phyloP scores from a whole-genome alignment of 2,797 vertebrate genomes.

The Lacerta bilineata region DNA sequence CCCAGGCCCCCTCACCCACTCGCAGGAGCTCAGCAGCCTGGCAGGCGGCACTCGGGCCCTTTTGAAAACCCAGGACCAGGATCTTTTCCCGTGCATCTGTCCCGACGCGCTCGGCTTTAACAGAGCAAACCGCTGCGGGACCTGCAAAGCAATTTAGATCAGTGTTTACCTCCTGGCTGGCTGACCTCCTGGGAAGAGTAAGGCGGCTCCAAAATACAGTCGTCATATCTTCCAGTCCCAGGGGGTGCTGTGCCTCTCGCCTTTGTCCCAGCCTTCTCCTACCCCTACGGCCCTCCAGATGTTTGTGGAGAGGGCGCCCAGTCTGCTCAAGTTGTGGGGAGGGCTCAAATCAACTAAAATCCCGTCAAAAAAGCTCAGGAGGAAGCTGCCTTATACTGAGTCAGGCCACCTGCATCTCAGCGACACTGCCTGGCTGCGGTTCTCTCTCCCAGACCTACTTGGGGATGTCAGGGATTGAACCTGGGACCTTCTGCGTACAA shows the following conservation, averaged over 20 bases:
- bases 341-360: too few species aligned
- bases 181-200: not conserved
- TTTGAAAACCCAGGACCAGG: not conserved
- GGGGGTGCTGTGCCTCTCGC: constrained; percentile 8
- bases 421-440: too few species aligned
- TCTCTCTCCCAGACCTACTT: too few species aligned
- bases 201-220: constrained; percentile 23
- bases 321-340: too few species aligned
- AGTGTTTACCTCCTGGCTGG: constrained; percentile 17
- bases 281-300: not conserved
- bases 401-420: too few species aligned
- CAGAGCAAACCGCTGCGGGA: not conserved
- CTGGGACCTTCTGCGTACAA: too few species aligned
- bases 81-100: not conserved
- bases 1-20: too few species aligned
- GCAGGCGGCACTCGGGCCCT: not conserved
- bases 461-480: too few species aligned
- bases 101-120: not conserved
- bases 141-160: constrained; percentile 36
- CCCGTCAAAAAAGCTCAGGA: not conserved
- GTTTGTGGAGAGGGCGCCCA: too few species aligned
- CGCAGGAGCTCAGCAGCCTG: not conserved
- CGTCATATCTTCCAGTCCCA: not conserved
- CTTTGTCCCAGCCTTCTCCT: not conserved
- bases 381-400: not conserved